A percentile compares a stretch with the other conserved stretches of the same genome.
Conservation (phyloP, 2,797 vertebrate species). For the Schizopygopsis pylzovi region DNA sequence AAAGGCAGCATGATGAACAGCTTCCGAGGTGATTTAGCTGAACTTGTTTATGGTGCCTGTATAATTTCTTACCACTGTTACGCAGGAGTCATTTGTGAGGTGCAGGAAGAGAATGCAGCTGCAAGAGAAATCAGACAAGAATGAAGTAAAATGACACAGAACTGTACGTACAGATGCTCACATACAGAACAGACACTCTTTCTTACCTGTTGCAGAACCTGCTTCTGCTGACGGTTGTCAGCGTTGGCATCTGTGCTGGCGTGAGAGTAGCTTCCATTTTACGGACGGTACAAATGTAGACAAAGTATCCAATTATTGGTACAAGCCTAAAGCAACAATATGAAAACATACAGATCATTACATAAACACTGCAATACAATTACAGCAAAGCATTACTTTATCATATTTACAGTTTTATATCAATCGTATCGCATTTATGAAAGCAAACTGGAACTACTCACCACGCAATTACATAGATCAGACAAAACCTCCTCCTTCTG, state of each 20-base stretch:
- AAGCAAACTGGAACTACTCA: conserved; percentile 63
- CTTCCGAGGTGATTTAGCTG: not conserved
- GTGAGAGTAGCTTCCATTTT: not conserved
- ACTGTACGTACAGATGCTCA: not conserved
- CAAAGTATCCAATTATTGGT: conserved; percentile 67
- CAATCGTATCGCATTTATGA: not conserved
- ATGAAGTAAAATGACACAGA: not conserved
- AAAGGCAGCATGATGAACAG: conserved; percentile 1
- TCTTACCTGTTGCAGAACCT: conserved; percentile 56
- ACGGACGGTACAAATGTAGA: conserved; percentile 66
- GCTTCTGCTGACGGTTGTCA: not conserved
- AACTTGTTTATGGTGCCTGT: not conserved
- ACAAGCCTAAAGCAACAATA: conserved; percentile 66
- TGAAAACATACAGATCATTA: not conserved
- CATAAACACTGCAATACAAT: not conserved
- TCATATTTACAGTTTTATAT: not conserved
- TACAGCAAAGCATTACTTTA: not conserved
- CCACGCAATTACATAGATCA: conserved; percentile 72
- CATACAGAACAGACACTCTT: not conserved
- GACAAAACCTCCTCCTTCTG: conserved; percentile 40
- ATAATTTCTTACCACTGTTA: conserved; percentile 64
- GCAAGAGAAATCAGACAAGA: conserved; percentile 46
- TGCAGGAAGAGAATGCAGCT: conserved; percentile 84
- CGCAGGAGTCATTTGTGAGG: conserved; percentile 67
- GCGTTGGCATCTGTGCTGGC: not conserved